Base-by-base conservation (phyloP, 2,888 invertebrate species). In the Lycaena phlaeas region DNA sequence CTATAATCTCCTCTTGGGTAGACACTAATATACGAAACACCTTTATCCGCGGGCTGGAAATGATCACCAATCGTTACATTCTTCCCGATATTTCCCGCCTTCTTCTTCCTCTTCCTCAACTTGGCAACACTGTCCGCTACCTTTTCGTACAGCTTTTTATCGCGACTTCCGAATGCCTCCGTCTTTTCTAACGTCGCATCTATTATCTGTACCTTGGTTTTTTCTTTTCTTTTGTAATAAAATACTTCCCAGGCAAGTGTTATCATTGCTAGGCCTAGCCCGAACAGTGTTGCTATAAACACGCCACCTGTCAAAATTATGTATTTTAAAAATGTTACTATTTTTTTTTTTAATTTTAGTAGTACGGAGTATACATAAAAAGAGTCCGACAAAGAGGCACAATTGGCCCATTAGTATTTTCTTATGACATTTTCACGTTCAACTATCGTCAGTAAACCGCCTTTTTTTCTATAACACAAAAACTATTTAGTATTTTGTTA, bases 271-370 rank as follows among this genome's bases (percentile, higher is more conserved):
- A 96, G 61, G 0, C 91, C 91, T 2, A 96, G 69, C 0, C 96
- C 96, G 61, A 94, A 92, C 0, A 95, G 74, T 0, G 95, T 95
- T 0, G 95, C 95, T 50, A 96, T 95, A 61, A 96, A 96, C 0
- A 96, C 95, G 0, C 96, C 96, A 37, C 94, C 93, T 92, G 64
- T 6, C 63, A 68, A 36, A 38, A n/a, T n/a, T n/a, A n/a, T n/a
- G n/a, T n/a, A n/a, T n/a, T n/a, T n/a, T n/a, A n/a, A n/a, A n/a
- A n/a, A n/a, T n/a, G n/a, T n/a, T n/a, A n/a, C n/a, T n/a, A n/a
- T n/a, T n/a, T n/a, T n/a, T n/a, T n/a, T n/a, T n/a, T n/a, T n/a
- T n/a, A n/a, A n/a, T n/a, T n/a, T n/a, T n/a, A n/a, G n/a, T n/a
- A n/a, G n/a, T n/a, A n/a, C n/a, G n/a, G n/a, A n/a, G n/a, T n/a